Base-by-base conservation (phyloP, 37 sponge, comb jelly and placozoan genomes). In the Bolinopsis microptera region DNA sequence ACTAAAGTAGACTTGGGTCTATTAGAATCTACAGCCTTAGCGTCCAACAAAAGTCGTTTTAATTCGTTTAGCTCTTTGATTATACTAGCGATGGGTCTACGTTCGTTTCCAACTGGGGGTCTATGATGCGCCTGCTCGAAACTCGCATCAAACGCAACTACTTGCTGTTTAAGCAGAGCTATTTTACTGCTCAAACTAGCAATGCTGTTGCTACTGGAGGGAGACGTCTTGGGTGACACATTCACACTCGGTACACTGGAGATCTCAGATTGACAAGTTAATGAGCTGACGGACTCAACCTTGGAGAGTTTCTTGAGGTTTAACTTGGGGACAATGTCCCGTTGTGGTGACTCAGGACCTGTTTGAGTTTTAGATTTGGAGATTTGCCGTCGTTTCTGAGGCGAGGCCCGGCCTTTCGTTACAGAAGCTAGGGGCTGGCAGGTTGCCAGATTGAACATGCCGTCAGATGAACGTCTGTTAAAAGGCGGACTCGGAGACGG, bases 21-120 rank as follows among this genome's bases (percentile, higher is more conserved):
- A 34, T 48, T 86, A 22, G 41, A 26, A 2, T 86, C 90, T 26
- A 86, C 35, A n/a, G 90, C 41, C 90, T 39, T 86, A 22, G 61
- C 61, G 36, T 86, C 90, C 25, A 86, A 41, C 25, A 86, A 27
- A 16, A 33, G 61, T 86, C 90, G 8, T 39, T 86, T 86, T 28
- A 86, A 24, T 38, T 86, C 90, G 30, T 86, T 39, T 39, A 86
- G 39, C 90, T 86, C 90, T 26, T 86, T 86, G 26, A 86, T 34
- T 22, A 23, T 41, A 24, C 36, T n/a, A 18, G 61, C 90, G 36
- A 86, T 86, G 3, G 90, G 90, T 40, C 90, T 40, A 21, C 90
- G 90, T 27, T 86, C 90, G 31, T 86, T 40, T 2, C 90, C 90
- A 16, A 41, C 25, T 0, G 90, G 90, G 27, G 61, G 61, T 3